Conservation (phyloP, 2,797 vertebrate species). For the Gambusia yucatana region DNA sequence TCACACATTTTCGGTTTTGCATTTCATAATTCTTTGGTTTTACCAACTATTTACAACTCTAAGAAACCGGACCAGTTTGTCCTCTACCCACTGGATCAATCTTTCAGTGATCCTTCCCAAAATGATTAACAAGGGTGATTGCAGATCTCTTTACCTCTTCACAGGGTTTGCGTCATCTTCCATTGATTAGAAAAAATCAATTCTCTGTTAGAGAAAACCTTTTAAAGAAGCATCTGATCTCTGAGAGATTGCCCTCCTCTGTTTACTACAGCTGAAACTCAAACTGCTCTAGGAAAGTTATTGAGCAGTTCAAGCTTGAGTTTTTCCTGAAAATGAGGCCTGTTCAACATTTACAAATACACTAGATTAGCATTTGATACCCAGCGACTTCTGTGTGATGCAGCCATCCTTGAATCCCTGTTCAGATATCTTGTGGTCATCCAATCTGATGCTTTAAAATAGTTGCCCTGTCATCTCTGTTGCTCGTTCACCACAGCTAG, state of each 20-base stretch:
- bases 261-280: background rate
- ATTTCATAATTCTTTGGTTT: background rate
- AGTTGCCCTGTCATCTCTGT: slow-evolving; percentile 6
- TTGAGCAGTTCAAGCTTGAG: background rate
- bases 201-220: background rate
- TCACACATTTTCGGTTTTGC: background rate
- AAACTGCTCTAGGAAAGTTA: background rate
- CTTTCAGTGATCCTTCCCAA: background rate
- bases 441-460: background rate
- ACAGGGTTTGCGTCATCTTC: background rate
- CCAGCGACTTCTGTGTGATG: background rate
- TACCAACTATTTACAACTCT: background rate
- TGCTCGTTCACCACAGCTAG: slow-evolving; percentile 12
- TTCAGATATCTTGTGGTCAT: background rate
- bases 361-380: background rate
- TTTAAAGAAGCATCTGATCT: background rate
- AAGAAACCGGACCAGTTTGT: background rate
- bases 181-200: background rate
- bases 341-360: background rate
- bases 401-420: background rate
- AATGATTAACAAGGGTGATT: background rate
- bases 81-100: background rate
- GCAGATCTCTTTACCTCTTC: background rate
- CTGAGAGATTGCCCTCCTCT: background rate
- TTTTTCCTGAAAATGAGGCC: background rate